Conservation (phyloP, 2,113 vertebrate genomes). For the Misgurnus anguillicaudatus region DNA sequence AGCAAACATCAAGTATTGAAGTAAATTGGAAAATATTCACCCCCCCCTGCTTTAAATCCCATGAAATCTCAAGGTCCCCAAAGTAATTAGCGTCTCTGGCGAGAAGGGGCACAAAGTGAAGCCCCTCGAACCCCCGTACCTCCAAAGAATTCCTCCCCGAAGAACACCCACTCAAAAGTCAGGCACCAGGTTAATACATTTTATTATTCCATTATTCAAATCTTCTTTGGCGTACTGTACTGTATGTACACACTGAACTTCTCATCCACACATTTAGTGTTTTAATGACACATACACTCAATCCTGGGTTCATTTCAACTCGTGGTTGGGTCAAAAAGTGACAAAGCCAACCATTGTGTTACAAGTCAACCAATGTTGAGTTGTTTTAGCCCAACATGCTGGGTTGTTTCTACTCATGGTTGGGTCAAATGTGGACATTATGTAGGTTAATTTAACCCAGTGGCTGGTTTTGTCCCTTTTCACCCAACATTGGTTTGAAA, state of each 20-base stretch:
- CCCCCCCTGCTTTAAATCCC: conserved; percentile 72
- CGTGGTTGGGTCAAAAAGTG: no score
- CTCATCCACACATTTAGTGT: background rate
- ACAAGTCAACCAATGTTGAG: no score
- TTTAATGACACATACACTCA: no score
- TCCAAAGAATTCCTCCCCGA: conserved; percentile 9
- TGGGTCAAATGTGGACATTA: no score
- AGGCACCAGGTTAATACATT: background rate
- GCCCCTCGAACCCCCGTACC: conserved; percentile 57
- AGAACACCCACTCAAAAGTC: conserved; percentile 20
- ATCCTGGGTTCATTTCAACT: no score
- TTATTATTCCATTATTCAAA: conserved; percentile 9
- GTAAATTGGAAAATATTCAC: conserved; percentile 76
- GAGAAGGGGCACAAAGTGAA: conserved; percentile 67
- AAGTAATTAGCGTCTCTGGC: conserved; percentile 80
- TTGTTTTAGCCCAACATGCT: no score
- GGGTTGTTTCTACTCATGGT: no score
- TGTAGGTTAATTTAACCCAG: no score
- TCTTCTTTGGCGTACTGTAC: background rate
- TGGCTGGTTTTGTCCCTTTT: no score
- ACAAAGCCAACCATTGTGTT: no score
- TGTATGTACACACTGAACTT: background rate
- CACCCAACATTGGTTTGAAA: no score
- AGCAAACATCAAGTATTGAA: conserved; percentile 78
- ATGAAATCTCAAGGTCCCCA: conserved; percentile 80